Conservation (phyloP, 2,113 vertebrate species). For the Amphilophus citrinellus region DNA sequence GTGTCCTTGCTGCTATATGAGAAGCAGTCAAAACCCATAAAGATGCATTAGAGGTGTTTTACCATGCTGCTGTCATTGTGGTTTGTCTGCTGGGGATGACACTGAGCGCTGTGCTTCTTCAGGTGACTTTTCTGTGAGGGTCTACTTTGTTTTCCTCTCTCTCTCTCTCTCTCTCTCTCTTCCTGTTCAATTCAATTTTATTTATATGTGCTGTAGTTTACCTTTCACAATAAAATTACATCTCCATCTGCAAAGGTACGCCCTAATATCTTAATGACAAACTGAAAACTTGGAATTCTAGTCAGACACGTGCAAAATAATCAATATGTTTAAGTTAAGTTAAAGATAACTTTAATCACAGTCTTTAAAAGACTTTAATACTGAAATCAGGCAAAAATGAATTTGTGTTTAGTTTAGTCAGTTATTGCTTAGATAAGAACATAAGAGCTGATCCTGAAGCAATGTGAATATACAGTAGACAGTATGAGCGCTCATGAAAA, state of each 20-base stretch:
- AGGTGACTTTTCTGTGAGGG: conserved; percentile 40
- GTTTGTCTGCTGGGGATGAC: conserved; percentile 58
- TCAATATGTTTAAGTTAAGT: not conserved
- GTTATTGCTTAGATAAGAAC: not conserved
- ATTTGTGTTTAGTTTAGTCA: not conserved
- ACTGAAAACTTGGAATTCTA: not conserved
- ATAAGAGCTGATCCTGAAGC: not conserved
- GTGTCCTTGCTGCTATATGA: conserved; percentile 65
- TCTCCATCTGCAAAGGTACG: not conserved
- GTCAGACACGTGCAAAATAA: not conserved
- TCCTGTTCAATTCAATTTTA: no score
- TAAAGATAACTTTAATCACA: not conserved
- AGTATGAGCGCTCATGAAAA: not conserved
- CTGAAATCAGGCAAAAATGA: not conserved
- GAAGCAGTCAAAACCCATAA: conserved; percentile 71
- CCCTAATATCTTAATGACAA: not conserved
- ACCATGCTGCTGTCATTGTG: conserved; percentile 77
- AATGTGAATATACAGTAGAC: not conserved
- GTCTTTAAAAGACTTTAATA: not conserved
- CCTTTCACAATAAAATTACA: conserved; percentile 10
- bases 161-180: no score
- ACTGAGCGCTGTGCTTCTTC: conserved; percentile 49
- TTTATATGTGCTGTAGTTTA: not conserved
- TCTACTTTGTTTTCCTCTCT: not conserved
- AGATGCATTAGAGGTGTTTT: conserved; percentile 75